Percentiles rank a stretch among this genome's conserved stretches.
Conservation (phyloP, 2,113 vertebrate species). For the Seriola aureovittata region DNA sequence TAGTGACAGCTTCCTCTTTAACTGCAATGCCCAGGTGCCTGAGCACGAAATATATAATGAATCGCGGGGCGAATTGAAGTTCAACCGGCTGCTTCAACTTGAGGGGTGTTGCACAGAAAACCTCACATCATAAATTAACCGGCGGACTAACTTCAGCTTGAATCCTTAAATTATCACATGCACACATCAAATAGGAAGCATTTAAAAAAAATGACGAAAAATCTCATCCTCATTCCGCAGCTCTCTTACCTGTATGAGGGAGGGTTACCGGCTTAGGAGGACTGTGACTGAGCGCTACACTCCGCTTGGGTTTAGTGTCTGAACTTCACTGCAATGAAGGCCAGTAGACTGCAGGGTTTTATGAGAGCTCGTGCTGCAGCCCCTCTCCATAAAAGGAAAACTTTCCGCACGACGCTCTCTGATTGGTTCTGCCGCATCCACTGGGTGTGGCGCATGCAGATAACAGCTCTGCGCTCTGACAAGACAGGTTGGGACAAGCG, state of each 20-base stretch:
- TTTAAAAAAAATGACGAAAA: background rate
- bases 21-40: background rate
- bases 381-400: slow-evolving; percentile 86
- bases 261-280: slow-evolving; percentile 21
- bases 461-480: slow-evolving; percentile 33
- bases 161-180: background rate
- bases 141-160: background rate
- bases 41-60: background rate
- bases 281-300: slow-evolving; percentile 6
- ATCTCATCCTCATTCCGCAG: background rate
- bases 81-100: background rate
- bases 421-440: slow-evolving; percentile 78
- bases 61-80: background rate
- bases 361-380: slow-evolving; percentile 72
- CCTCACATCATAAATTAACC: background rate
- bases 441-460: slow-evolving; percentile 77
- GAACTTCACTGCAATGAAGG: slow-evolving; percentile 61
- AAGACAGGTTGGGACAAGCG: background rate
- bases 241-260: slow-evolving; percentile 70
- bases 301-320: slow-evolving; percentile 40
- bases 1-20: background rate
- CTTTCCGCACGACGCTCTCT: slow-evolving; percentile 79
- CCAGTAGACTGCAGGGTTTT: slow-evolving; percentile 66
- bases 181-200: background rate
- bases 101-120: background rate